phyloP scores from a whole-genome alignment of 1,140 invertebrate genomes.

The Drosophila erecta region DNA sequence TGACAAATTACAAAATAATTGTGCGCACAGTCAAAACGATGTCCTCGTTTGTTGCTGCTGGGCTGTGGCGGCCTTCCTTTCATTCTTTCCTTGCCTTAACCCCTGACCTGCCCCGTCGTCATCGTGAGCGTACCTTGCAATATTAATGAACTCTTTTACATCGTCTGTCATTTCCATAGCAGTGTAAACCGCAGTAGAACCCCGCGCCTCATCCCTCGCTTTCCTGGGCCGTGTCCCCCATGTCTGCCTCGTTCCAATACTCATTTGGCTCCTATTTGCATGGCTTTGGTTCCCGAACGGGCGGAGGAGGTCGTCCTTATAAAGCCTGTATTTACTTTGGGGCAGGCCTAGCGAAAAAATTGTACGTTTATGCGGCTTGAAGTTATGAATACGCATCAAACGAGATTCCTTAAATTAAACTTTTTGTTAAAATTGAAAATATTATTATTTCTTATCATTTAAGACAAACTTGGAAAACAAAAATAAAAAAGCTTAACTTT shows the following conservation, averaged over 20 bases:
- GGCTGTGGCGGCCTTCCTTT: constrained; percentile 14
- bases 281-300: constrained; percentile 13
- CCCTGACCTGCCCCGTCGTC: constrained; percentile 20
- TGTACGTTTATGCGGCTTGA: constrained; percentile 26
- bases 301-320: constrained; percentile 32
- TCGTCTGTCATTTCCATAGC: constrained; percentile 74
- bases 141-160: constrained; percentile 82
- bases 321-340: constrained; percentile 50
- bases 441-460: too few relatives aligned
- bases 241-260: constrained; percentile 51
- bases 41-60: constrained; percentile 44
- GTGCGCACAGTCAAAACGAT: constrained; percentile 77
- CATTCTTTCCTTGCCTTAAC: constrained; percentile 18
- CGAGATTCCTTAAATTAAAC: neutral
- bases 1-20: constrained; percentile 83
- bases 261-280: constrained; percentile 43
- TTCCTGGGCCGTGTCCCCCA: constrained; percentile 4
- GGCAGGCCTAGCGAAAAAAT: constrained; percentile 10
- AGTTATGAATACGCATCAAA: neutral
- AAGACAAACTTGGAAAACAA: too few relatives aligned
- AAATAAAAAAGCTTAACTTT: too few relatives aligned
- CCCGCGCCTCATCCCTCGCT: neutral
- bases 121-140: constrained; percentile 70
- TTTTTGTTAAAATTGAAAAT: neutral
- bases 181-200: constrained; percentile 42